These are phyloP conservation scores for Cephonodes hylas DNA, from an alignment of 2,888 invertebrate genomes.

Conservation along the genomic window DNA sequence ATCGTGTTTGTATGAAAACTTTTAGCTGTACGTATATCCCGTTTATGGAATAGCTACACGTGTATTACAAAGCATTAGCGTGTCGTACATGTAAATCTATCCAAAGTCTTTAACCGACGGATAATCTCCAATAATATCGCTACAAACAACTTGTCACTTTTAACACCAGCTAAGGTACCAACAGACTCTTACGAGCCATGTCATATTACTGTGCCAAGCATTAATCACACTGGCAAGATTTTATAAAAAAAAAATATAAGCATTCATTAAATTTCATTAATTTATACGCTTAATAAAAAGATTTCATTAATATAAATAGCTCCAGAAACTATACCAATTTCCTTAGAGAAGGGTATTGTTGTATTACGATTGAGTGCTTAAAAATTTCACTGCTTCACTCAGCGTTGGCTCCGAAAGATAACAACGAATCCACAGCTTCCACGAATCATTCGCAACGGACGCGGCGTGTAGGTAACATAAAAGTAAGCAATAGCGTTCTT, in stretches of 20 bases:
- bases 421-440: background rate
- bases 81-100: background rate
- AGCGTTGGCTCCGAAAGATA: too few relatives aligned
- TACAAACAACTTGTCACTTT: background rate
- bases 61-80: background rate
- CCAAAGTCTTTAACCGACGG: background rate
- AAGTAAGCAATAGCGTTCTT: conserved; percentile 14
- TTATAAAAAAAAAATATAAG: too few relatives aligned
- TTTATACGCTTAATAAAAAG: too few relatives aligned
- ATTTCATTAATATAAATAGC: background rate
- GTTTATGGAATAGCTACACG: background rate
- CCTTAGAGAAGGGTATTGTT: background rate
- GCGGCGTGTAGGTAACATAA: conserved; percentile 6
- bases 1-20: background rate
- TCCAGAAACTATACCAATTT: background rate
- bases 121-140: background rate
- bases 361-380: background rate
- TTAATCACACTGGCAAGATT: too few relatives aligned
- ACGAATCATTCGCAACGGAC: background rate
- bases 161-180: background rate
- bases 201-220: too few relatives aligned
- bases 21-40: background rate
- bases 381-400: too few relatives aligned
- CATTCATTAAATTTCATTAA: too few relatives aligned
- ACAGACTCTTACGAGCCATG: too few relatives aligned